Evolutionary conservation across 2,888 invertebrate species (phyloP), one percentile per base, ranked within the genome.

Genomic region (Rhabditophanes sp.): DNA sequence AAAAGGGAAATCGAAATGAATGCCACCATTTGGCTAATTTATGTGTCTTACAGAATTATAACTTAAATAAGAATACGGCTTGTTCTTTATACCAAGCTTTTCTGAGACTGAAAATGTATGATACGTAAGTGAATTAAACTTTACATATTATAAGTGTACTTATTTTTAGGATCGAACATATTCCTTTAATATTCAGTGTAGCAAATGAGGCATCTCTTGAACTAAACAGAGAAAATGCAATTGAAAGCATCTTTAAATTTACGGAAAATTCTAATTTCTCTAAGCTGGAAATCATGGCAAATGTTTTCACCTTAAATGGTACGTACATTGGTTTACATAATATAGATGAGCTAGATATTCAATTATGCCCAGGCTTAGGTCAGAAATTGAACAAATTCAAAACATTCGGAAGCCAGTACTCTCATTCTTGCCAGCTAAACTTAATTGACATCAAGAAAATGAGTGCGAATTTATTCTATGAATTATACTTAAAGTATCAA

Each of bases 21-120:
- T 48, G 48, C 25, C 75, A 78, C 64, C 69, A 74, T 39, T 65
- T 79, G 38, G 75, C 75, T 1, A 78, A 78, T 64, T 69, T 78
- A 65, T 79, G 79, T 53, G 69, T 74, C 1, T 62, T 77, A 35
- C 69, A 59, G 33, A 44, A 64, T 33, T 65, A 73, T 44, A 70
- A 69, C 66, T 48, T 24, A 18, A 28, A 31, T 17, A 17, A 19
- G 18, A 28, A 21, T 20, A 35, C 23, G 1, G 36, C 43, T 9
- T 42, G 45, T 14, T 46, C 31, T 12, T 42, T 45, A 7, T 49
- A 53, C 25, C 41, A 38, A 21, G 21, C 25, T 4, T 25, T 43
- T 2, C 41, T 40, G 43, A 39, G 39, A 31, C 20, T 27, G 39
- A 46, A 23, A 24, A 28, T 33, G 27, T 27, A 16, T 9, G 15